A percentile compares a stretch with the other conserved stretches of the same genome.
These are phyloP conservation scores for Cercopithecus hamlyni DNA, from an alignment of 2,797 vertebrate genomes.

Conservation along the genomic window DNA sequence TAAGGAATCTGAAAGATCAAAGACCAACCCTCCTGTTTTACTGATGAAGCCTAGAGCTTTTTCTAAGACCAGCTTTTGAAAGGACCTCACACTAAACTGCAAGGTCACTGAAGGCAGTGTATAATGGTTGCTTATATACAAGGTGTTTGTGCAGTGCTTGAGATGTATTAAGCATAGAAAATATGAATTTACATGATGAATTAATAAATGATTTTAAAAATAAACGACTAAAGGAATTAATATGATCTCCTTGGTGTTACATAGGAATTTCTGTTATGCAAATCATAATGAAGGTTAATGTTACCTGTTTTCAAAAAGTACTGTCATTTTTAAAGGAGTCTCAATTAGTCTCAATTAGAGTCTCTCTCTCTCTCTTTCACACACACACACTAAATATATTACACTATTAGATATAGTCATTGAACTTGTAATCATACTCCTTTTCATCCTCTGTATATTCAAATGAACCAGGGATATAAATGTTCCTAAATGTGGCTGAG, in stretches of 20 bases:
- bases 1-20: conserved; percentile 20
- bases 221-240: neutral
- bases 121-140: neutral
- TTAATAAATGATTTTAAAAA: conserved; percentile 22
- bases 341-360: neutral
- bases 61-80: conserved; percentile 10
- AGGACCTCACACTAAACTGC: neutral
- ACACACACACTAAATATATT: neutral
- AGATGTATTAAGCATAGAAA: neutral
- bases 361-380: neutral
- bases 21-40: neutral
- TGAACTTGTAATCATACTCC: neutral
- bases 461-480: neutral
- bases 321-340: neutral
- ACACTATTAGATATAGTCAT: neutral
- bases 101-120: neutral
- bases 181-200: neutral
- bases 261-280: neutral
- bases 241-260: neutral
- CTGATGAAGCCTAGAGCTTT: neutral
- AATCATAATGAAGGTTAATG: neutral
- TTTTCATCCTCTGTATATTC: neutral
- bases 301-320: conserved; percentile 27
- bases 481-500: neutral
- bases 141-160: neutral